Conservation (phyloP, 30 jellyfish, hydroid and myxozoan genomes). For the Phacellophora camtschatica region DNA sequence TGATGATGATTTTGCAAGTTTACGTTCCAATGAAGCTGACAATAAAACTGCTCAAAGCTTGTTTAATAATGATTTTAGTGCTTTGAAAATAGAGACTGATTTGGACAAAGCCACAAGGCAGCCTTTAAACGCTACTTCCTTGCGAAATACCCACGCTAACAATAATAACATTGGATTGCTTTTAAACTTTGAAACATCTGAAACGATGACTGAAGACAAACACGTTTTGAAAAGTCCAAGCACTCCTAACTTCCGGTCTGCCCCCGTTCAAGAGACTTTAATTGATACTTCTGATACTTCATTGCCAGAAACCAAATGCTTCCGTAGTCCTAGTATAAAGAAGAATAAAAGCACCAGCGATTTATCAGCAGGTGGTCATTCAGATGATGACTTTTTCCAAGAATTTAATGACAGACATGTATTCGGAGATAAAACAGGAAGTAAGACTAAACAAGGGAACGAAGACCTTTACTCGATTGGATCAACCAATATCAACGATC, state of each 20-base stretch:
- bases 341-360: conserved; percentile 54
- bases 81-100: conserved; percentile 23
- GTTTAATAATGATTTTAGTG: conserved; percentile 40
- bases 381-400: conserved; percentile 53
- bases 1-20: conserved; percentile 47
- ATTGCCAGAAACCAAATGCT: background rate
- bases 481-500: conserved; percentile 16
- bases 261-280: background rate
- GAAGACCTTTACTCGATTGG: conserved; percentile 19
- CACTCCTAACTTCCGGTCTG: conserved; percentile 30
- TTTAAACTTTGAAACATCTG: conserved; percentile 26
- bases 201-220: background rate
- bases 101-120: background rate
- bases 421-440: background rate
- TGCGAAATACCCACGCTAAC: background rate
- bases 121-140: background rate
- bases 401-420: conserved; percentile 14
- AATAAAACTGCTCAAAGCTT: conserved; percentile 5
- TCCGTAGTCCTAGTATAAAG: conserved; percentile 27
- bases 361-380: conserved; percentile 1
- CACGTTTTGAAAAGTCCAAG: conserved; percentile 37
- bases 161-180: conserved; percentile 7
- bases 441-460: background rate
- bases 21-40: background rate
- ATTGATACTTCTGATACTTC: conserved; percentile 1